Percentiles rank a stretch among this genome's conserved stretches.
Evolutionary conservation across 1,140 invertebrate species (phyloP).

Genomic region (Littorina saxatilis): DNA sequence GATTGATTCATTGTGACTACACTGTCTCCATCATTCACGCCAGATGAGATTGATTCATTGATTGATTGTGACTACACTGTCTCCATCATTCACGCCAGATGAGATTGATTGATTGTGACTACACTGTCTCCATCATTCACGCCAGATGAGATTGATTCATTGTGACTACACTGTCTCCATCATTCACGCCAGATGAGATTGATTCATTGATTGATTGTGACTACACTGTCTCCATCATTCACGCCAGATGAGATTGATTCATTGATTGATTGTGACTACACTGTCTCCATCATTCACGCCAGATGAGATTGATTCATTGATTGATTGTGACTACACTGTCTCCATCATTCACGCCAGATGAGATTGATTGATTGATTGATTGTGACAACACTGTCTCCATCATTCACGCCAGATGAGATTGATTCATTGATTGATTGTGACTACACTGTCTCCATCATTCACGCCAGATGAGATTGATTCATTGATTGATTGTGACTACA

Average conservation of each 20-base stretch:
- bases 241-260: conserved; percentile 75
- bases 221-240: conserved; percentile 77
- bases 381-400: too few species aligned
- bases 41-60: too few species aligned
- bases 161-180: conserved; percentile 77
- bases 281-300: conserved; percentile 76
- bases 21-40: conserved; percentile 77
- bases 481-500: conserved; percentile 55
- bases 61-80: conserved; percentile 77
- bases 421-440: conserved; percentile 77
- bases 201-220: too few species aligned
- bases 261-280: conserved; percentile 77
- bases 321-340: conserved; percentile 77
- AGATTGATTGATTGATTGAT: too few species aligned
- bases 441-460: conserved; percentile 76
- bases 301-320: too few species aligned
- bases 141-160: conserved; percentile 73
- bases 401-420: conserved; percentile 53
- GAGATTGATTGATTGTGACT: conserved; percentile 75
- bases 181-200: conserved; percentile 76
- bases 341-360: conserved; percentile 76
- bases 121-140: conserved; percentile 77
- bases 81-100: conserved; percentile 76
- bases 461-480: conserved; percentile 59
- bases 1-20: conserved; percentile 76